These are phyloP conservation scores for Thecocarcelia acutangulata DNA, from an alignment of 2,888 invertebrate genomes.

Conservation along the genomic window DNA sequence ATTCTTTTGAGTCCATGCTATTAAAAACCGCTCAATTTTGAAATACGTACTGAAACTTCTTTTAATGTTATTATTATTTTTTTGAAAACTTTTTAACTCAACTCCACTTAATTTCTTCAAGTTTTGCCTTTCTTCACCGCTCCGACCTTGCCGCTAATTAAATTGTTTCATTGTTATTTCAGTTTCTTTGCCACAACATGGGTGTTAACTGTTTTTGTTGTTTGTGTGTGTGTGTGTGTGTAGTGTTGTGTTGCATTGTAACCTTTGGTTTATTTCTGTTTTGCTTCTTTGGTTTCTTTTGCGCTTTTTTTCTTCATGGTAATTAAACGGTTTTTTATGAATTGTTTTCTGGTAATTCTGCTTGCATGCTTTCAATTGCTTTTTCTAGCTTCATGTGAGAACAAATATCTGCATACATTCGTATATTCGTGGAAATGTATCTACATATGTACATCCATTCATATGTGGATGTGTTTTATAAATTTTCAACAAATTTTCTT, in stretches of 20 bases:
- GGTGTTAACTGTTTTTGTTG: constrained; percentile 47
- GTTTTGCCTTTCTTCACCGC: not conserved
- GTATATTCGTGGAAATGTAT: not conserved
- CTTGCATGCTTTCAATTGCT: constrained; percentile 18
- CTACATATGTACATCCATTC: not conserved
- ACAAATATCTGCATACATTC: not conserved
- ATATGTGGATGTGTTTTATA: no score
- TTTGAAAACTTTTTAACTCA: constrained; percentile 23
- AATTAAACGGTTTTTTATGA: constrained; percentile 59
- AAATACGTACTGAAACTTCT: no score
- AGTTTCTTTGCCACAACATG: constrained; percentile 28
- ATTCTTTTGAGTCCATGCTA: no score
- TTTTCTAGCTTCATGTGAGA: constrained; percentile 34
- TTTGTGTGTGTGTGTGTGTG: constrained; percentile 2
- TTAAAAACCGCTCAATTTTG: no score
- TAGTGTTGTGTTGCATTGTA: constrained; percentile 32
- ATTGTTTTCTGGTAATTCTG: constrained; percentile 23
- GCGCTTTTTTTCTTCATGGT: constrained; percentile 48
- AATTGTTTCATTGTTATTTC: constrained; percentile 44
- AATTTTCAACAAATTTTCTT: no score
- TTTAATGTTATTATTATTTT: no score
- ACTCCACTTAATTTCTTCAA: constrained; percentile 8
- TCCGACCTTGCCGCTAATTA: constrained; percentile 58
- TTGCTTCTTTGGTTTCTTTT: constrained; percentile 22
- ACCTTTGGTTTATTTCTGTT: constrained; percentile 46